phyloP scores from a whole-genome alignment of 1,140 invertebrate species.

The Colletes latitarsis region DNA sequence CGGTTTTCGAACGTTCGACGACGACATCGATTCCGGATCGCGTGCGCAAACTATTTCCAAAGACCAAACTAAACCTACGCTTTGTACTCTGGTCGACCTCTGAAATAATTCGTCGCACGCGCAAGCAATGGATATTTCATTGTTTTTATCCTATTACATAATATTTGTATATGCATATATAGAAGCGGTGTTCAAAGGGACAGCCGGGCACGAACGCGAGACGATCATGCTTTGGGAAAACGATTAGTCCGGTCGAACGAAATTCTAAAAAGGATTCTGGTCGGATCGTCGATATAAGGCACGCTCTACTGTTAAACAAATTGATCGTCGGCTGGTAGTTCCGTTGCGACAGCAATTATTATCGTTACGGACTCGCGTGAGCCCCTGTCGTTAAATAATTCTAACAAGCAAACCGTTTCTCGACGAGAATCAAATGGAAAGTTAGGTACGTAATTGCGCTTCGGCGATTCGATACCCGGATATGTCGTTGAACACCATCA shows the following conservation, averaged over 20 bases:
- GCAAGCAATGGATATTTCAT: conserved; percentile 25
- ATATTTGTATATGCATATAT: conserved; percentile 17
- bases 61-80: conserved; percentile 78
- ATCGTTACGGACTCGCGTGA: background rate
- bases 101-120: conserved; percentile 73
- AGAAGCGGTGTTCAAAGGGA: conserved; percentile 28
- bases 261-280: conserved; percentile 5
- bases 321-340: background rate
- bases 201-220: background rate
- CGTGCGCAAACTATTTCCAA: conserved; percentile 72
- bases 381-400: too few relatives aligned
- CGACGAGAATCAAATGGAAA: background rate
- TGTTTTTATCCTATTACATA: conserved; percentile 18
- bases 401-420: background rate
- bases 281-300: conserved; percentile 44
- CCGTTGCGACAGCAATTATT: background rate
- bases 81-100: conserved; percentile 79
- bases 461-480: background rate
- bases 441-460: background rate
- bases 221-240: conserved; percentile 3
- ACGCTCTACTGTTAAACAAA: conserved; percentile 45
- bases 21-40: conserved; percentile 50
- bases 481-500: conserved; percentile 17
- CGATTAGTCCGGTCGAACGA: conserved; percentile 14
- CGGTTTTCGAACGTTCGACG: conserved; percentile 45